phyloP scores from a whole-genome alignment of 2,113 vertebrate genomes.

The Paralichthys olivaceus region DNA sequence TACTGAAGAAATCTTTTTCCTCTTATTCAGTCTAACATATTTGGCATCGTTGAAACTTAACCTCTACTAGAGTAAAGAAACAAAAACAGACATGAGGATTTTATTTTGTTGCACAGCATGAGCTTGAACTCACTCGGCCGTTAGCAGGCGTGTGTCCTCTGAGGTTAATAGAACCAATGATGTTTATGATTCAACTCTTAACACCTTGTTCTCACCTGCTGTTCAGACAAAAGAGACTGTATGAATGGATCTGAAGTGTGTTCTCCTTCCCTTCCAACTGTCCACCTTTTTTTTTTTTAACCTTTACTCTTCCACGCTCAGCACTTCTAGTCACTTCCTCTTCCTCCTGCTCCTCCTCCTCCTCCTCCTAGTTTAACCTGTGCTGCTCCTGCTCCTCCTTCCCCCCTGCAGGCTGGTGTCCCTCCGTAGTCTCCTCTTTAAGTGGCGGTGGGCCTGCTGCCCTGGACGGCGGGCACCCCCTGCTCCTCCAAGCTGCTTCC shows the following conservation, averaged over 20 bases:
- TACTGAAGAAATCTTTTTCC: too few relatives aligned
- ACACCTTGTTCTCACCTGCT: not conserved
- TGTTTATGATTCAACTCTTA: not conserved
- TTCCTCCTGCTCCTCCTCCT: conserved; percentile 42
- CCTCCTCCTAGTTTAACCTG: conserved; percentile 68
- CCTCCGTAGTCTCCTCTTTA: conserved; percentile 95
- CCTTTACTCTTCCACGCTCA: conserved; percentile 24
- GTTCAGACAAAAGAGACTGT: conserved; percentile 22
- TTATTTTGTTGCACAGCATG: not conserved
- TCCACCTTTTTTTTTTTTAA: not conserved
- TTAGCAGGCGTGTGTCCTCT: not conserved
- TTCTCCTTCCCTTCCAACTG: conserved; percentile 25
- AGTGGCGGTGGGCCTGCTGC: conserved; percentile 96
- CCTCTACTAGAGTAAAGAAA: too few relatives aligned
- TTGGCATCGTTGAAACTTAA: too few relatives aligned
- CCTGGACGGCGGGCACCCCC: conserved; percentile 98
- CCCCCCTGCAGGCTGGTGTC: conserved; percentile 93
- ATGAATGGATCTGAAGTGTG: conserved; percentile 41
- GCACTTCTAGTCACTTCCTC: conserved; percentile 65
- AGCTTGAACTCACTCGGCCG: not conserved
- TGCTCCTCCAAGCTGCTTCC: conserved; percentile 99
- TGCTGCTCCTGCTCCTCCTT: conserved; percentile 59
- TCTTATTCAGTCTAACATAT: too few relatives aligned
- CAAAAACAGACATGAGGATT: not conserved
- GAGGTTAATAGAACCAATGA: not conserved